These are phyloP conservation scores for Bembecia ichneumoniformis DNA, from an alignment of 2,888 invertebrate species.

Conservation along the genomic window DNA sequence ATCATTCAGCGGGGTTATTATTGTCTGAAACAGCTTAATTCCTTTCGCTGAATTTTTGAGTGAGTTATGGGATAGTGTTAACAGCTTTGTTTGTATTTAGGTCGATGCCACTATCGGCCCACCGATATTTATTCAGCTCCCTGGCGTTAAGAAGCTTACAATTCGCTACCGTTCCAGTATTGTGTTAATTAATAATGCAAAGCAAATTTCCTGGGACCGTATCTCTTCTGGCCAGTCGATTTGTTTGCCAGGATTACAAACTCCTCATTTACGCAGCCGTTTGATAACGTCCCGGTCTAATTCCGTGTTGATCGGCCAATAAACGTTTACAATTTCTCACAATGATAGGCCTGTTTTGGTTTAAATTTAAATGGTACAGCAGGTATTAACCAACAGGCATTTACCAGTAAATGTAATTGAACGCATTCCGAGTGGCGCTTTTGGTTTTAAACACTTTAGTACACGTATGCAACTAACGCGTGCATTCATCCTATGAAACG, in stretches of 20 bases:
- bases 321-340: slow-evolving; percentile 1
- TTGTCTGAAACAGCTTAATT: neutral
- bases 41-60: slow-evolving; percentile 3
- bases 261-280: slow-evolving; percentile 26
- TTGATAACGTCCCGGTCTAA: slow-evolving; percentile 6
- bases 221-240: slow-evolving; percentile 52
- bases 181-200: slow-evolving; percentile 60
- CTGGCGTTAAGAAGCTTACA: slow-evolving; percentile 59
- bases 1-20: slow-evolving; percentile 1
- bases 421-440: neutral
- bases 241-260: slow-evolving; percentile 38
- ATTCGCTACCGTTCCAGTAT: slow-evolving; percentile 51
- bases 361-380: neutral
- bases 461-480: neutral
- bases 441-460: neutral
- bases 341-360: neutral
- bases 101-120: slow-evolving; percentile 29
- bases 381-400: neutral
- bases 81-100: slow-evolving; percentile 25
- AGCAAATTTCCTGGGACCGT: slow-evolving; percentile 43
- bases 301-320: neutral
- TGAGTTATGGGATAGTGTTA: slow-evolving; percentile 2
- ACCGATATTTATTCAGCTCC: slow-evolving; percentile 56
- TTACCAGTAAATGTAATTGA: neutral
- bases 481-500: neutral